Evolutionary conservation across 92 coral and sea anemone genomes (phyloP).

Genomic region (Siderastrea radians): DNA sequence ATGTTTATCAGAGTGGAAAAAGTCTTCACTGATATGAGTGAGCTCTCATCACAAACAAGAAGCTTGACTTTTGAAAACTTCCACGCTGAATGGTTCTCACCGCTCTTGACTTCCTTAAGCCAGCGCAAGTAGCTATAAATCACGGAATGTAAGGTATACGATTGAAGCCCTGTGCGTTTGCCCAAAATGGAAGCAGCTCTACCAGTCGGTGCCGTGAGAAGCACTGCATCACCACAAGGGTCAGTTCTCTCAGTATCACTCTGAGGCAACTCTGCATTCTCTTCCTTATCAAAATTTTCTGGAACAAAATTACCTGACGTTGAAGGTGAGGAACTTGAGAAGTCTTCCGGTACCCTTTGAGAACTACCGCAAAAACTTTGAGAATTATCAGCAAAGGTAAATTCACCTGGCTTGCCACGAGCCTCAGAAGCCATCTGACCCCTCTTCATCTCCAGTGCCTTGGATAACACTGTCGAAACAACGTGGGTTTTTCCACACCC

Average conservation of each 20-base stretch:
- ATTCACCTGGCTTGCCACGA: neutral
- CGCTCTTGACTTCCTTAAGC: slow-evolving; percentile 14
- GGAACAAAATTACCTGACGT: neutral
- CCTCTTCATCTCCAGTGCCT: slow-evolving; percentile 9
- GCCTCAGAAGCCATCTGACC: neutral
- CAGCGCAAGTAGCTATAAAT: slow-evolving; percentile 37
- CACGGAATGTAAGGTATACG: slow-evolving; percentile 61
- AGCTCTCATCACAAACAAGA: slow-evolving; percentile 69
- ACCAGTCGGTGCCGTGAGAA: slow-evolving; percentile 67
- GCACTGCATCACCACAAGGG: slow-evolving; percentile 36
- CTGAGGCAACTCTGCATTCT: neutral
- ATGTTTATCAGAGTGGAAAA: slow-evolving; percentile 47
- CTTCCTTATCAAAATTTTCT: neutral
- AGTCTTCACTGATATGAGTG: slow-evolving; percentile 52
- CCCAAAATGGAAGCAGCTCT: slow-evolving; percentile 61
- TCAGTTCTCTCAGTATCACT: neutral
- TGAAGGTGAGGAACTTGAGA: neutral
- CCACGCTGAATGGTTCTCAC: slow-evolving; percentile 34
- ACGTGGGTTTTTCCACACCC: slow-evolving; percentile 67
- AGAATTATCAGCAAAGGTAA: neutral
- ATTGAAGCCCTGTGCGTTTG: slow-evolving; percentile 49
- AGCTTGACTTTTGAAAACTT: slow-evolving; percentile 44
- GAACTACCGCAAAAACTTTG: neutral
- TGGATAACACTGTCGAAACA: slow-evolving; percentile 38
- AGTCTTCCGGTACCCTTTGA: neutral